A percentile compares a stretch with the other conserved stretches of the same genome.
These are phyloP conservation scores for Phymatocera aterrima DNA, from an alignment of 2,888 invertebrate genomes.

Conservation along the genomic window DNA sequence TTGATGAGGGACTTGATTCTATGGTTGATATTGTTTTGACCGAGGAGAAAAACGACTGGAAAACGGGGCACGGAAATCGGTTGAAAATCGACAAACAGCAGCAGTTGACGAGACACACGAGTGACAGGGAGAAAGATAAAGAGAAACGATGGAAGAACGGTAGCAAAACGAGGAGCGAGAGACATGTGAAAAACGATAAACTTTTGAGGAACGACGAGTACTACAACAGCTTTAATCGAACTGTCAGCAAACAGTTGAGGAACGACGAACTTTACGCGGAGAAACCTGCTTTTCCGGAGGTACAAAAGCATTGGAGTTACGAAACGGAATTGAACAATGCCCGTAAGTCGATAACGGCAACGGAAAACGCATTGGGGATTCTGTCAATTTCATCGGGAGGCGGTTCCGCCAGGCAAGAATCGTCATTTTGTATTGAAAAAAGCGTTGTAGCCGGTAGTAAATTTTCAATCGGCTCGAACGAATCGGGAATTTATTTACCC, in stretches of 20 bases:
- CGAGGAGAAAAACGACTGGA: constrained; percentile 74
- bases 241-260: constrained; percentile 12
- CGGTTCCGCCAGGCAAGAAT: too few species aligned
- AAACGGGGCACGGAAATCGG: constrained; percentile 5
- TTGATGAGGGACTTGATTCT: constrained; percentile 84
- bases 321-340: constrained; percentile 58
- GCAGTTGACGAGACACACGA: too few species aligned
- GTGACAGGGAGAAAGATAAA: constrained; percentile 44
- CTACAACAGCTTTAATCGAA: background rate
- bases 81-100: background rate
- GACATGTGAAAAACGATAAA: constrained; percentile 33
- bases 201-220: constrained; percentile 13
- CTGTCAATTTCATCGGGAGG: constrained; percentile 2
- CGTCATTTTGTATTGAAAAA: constrained; percentile 57
- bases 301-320: constrained; percentile 59
- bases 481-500: constrained; percentile 63
- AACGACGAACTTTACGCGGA: constrained; percentile 55
- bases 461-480: constrained; percentile 59
- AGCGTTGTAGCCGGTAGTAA: constrained; percentile 47
- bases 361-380: background rate
- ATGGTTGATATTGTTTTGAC: constrained; percentile 85
- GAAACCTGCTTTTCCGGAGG: constrained; percentile 33
- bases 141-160: constrained; percentile 45
- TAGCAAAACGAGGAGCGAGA: background rate
- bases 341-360: background rate